phyloP scores from a whole-genome alignment of 2,888 invertebrate genomes.

The Cataglyphis cursor region DNA sequence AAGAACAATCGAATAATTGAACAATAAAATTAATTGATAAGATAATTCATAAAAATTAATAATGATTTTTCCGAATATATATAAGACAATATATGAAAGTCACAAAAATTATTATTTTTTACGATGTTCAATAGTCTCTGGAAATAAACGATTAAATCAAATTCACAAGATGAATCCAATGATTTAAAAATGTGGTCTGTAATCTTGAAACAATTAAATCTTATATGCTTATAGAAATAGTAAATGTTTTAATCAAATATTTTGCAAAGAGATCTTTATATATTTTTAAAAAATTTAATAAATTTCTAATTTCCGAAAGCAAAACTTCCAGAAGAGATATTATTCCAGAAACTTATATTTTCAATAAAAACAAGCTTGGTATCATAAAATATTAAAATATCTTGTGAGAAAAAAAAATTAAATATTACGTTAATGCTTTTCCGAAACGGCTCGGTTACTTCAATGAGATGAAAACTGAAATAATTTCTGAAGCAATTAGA shows the following conservation, averaged over 20 bases:
- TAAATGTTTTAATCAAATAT: slow-evolving; percentile 30
- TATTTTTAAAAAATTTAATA: slow-evolving; percentile 27
- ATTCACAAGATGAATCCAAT: not conserved
- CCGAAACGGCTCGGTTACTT: not conserved
- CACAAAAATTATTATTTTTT: not conserved
- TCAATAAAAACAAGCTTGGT: slow-evolving; percentile 29
- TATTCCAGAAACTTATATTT: not conserved
- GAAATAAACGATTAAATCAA: not conserved
- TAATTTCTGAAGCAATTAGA: slow-evolving; percentile 59
- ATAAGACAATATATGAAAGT: not conserved
- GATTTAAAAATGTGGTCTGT: not conserved
- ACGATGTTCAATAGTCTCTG: not conserved
- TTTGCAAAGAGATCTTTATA: slow-evolving; percentile 8
- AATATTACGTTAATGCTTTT: slow-evolving; percentile 10
- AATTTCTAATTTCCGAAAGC: slow-evolving; percentile 13
- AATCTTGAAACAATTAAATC: slow-evolving; percentile 8
- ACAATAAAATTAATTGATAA: not conserved
- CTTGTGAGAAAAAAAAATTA: slow-evolving; percentile 28
- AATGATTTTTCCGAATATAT: not conserved
- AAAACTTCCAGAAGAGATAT: slow-evolving; percentile 8
- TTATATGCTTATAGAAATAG: slow-evolving; percentile 20
- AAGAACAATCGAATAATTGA: too few species aligned
- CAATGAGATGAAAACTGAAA: slow-evolving; percentile 1
- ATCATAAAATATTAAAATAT: slow-evolving; percentile 23
- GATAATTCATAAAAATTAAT: not conserved